Conservation (phyloP, 2,888 invertebrate species). For the Amorpha juglandis region DNA sequence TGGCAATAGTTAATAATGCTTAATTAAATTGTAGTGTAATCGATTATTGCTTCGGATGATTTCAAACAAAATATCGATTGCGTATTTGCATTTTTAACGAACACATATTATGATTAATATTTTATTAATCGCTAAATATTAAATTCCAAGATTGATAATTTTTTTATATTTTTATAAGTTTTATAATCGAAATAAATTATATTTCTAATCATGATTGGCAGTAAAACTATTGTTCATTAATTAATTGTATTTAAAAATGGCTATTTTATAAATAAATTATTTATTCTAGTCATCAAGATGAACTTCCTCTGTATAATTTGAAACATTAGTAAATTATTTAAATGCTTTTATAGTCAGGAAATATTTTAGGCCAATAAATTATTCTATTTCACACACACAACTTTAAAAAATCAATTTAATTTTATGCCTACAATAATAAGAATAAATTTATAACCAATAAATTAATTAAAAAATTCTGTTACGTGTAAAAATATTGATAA, state of each 20-base stretch:
- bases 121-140: neutral
- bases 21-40: slow-evolving; percentile 22
- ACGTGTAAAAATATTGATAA: too few species aligned
- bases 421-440: neutral
- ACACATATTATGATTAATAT: neutral
- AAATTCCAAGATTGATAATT: neutral
- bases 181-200: neutral
- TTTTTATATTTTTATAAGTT: neutral
- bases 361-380: neutral
- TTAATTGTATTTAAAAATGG: neutral
- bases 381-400: too few species aligned
- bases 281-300: neutral
- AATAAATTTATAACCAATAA: too few species aligned
- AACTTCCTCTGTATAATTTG: neutral
- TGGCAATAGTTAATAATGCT: slow-evolving; percentile 1
- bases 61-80: neutral
- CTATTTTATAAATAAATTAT: neutral
- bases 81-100: slow-evolving; percentile 6
- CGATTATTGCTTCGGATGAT: neutral
- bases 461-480: too few species aligned
- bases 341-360: neutral
- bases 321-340: neutral
- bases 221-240: neutral
- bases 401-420: too few species aligned
- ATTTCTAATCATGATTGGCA: neutral